These are phyloP conservation scores for Archegozetes longisetosus DNA, from an alignment of 1,140 invertebrate genomes.

Conservation along the genomic window DNA sequence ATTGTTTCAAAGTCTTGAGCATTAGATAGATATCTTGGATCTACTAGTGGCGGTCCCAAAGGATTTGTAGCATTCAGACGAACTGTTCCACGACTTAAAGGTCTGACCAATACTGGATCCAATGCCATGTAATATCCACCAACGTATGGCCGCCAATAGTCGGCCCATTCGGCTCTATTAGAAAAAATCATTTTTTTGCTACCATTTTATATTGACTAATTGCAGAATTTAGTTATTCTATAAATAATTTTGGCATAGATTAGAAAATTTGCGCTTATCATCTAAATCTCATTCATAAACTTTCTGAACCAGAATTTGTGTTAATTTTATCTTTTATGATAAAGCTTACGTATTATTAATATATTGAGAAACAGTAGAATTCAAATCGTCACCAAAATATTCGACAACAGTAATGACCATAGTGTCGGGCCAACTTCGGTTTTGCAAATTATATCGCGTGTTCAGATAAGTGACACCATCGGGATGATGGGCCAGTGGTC, in stretches of 20 bases:
- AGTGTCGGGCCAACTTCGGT: conserved; percentile 62
- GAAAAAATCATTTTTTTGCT: neutral
- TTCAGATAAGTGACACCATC: conserved; percentile 5
- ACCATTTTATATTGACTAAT: neutral
- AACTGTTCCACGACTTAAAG: conserved; percentile 51
- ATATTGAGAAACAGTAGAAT: conserved; percentile 6
- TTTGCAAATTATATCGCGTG: conserved; percentile 62
- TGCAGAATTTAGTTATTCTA: no score
- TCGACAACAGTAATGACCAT: conserved; percentile 10
- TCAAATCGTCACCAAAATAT: conserved; percentile 31
- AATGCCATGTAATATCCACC: conserved; percentile 2
- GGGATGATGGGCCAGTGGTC: conserved; percentile 37
- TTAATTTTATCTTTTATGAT: neutral
- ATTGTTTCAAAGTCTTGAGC: conserved; percentile 56
- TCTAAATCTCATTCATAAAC: no score
- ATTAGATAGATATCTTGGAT: conserved; percentile 72
- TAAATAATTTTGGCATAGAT: no score
- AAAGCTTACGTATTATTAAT: conserved; percentile 9
- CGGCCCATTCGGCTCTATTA: neutral
- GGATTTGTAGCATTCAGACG: conserved; percentile 60
- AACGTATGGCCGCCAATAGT: conserved; percentile 1
- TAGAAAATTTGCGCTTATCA: no score
- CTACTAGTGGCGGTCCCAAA: conserved; percentile 73
- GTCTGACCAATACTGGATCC: conserved; percentile 46
- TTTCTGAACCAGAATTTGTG: no score